phyloP scores from a whole-genome alignment of 2,113 vertebrate genomes.

The Amphiprion percula region DNA sequence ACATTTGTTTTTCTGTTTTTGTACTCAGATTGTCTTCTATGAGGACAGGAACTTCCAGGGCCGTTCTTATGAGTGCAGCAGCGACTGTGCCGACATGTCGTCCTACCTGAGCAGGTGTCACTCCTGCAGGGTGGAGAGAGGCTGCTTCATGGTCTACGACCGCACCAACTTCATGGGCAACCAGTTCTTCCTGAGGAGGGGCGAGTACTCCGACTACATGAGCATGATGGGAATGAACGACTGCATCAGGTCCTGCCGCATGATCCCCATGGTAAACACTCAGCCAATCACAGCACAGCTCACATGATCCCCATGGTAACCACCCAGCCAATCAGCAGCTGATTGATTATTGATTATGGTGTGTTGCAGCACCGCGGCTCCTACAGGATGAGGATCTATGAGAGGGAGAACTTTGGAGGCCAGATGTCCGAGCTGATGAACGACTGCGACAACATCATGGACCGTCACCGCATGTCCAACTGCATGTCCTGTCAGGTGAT shows the following conservation, averaged over 20 bases:
- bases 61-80: slow-evolving; percentile 52
- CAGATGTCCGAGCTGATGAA: slow-evolving; percentile 46
- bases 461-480: slow-evolving; percentile 54
- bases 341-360: not conserved
- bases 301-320: slow-evolving; percentile 25
- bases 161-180: slow-evolving; percentile 63
- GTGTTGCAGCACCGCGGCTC: slow-evolving; percentile 42
- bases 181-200: slow-evolving; percentile 63
- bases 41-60: slow-evolving; percentile 53
- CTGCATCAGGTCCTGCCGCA: slow-evolving; percentile 54
- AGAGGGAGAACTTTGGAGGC: slow-evolving; percentile 54
- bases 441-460: slow-evolving; percentile 53
- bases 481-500: slow-evolving; percentile 58
- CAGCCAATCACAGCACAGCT: not conserved
- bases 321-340: not conserved
- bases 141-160: slow-evolving; percentile 66
- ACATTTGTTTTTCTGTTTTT: not conserved
- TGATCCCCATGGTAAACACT: slow-evolving; percentile 58
- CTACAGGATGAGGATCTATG: slow-evolving; percentile 55
- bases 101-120: slow-evolving; percentile 62
- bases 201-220: slow-evolving; percentile 54
- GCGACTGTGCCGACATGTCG: slow-evolving; percentile 56
- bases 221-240: slow-evolving; percentile 50
- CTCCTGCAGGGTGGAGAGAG: slow-evolving; percentile 62
- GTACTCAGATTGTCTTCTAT: slow-evolving; percentile 24